A percentile compares a stretch with the other conserved stretches of the same genome.
These are phyloP conservation scores for Dryas iulia DNA, from an alignment of 1,140 invertebrate genomes.

Conservation along the genomic window DNA sequence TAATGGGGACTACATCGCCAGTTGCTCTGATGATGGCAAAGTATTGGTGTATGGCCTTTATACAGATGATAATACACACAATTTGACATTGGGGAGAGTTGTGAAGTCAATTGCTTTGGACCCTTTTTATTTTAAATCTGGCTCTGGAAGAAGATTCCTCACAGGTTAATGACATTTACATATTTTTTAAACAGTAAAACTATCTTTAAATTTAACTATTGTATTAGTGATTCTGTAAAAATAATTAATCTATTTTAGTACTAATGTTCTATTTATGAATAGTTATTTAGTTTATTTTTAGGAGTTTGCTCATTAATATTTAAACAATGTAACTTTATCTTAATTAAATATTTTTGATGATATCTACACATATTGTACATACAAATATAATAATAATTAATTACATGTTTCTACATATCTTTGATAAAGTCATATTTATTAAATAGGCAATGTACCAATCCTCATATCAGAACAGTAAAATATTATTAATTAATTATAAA, in stretches of 20 bases:
- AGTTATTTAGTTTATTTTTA: too few species aligned
- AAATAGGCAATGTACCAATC: not conserved
- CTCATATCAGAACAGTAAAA: too few species aligned
- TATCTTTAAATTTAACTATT: too few species aligned
- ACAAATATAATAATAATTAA: not conserved
- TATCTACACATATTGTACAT: not conserved
- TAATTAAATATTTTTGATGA: not conserved
- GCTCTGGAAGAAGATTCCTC: conserved; percentile 89
- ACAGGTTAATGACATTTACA: conserved; percentile 73
- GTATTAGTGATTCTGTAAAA: too few species aligned
- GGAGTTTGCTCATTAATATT: too few species aligned
- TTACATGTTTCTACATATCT: not conserved
- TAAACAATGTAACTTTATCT: not conserved
- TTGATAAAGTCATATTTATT: not conserved
- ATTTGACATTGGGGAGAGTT: conserved; percentile 88
- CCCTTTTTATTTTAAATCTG: conserved; percentile 90
- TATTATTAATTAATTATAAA: too few species aligned
- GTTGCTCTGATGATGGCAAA: conserved; percentile 97
- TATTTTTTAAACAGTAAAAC: too few species aligned
- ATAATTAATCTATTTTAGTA: too few species aligned
- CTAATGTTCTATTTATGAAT: too few species aligned
- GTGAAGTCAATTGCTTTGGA: conserved; percentile 95
- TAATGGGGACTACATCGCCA: conserved; percentile 93
- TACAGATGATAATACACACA: conserved; percentile 89
- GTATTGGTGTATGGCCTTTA: conserved; percentile 92